Evolutionary conservation across 1,140 invertebrate genomes (phyloP), one percentile per base, ranked within the genome.

Genomic region (Microplitis demolitor): DNA sequence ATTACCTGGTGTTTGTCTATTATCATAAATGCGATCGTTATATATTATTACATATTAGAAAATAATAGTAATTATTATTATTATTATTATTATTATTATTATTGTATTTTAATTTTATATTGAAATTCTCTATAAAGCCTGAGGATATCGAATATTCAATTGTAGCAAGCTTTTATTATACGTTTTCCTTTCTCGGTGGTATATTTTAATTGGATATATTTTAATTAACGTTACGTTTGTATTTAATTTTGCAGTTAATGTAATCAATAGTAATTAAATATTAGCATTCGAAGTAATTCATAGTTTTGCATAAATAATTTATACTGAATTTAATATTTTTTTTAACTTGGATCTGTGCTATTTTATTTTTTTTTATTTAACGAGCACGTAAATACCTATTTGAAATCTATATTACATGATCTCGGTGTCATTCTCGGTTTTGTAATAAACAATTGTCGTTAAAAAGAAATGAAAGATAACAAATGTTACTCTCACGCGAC

Each of bases 1-100:
- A 58, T 37, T 85, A 85, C 81, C 82, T 87, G 86, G 86, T 87
- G 85, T 87, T 85, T 87, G 85, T 87, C 79, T 86, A 84, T 83
- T 82, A 84, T 82, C 78, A 84, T 80, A 82, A 80, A 76, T 77
- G 75, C 60, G 73, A 73, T 79, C 80, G 79, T 80, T 77, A 74
- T 75, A 75, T 61, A 75, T 72, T 74, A 74, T 77, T 75, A 77
- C 71, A 24, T 71, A 69, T 77, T 72, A 78, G 6, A 45, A 45
- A 45, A 45, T 45, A 45, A 45, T 39, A 39, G 9, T 39, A 39
- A 39, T 39, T 1, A 5, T 39, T 8, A 39, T 39, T 8, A 39
- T 39, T 4, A 39, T 45, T 9, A 45, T 45, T 45, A 45, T 9
- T 8, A 39, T 39, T 9, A 9, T 39, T 5, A 39, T 39, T 39